A percentile compares a stretch with the other conserved stretches of the same genome.
These are phyloP conservation scores for Nautilus pompilius DNA, from an alignment of 1,140 invertebrate species.

Conservation along the genomic window DNA sequence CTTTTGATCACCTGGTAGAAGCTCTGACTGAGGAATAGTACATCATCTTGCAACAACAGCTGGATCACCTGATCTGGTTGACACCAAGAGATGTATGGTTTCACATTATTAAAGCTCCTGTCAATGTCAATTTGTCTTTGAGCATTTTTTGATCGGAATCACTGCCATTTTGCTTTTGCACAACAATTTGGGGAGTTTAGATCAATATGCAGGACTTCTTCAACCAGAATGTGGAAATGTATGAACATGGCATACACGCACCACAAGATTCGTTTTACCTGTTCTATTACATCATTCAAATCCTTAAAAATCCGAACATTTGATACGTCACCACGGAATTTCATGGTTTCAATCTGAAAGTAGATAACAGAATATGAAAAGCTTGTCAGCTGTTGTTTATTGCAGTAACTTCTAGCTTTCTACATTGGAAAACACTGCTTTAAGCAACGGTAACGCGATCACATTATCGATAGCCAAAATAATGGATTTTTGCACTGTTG, in stretches of 20 bases:
- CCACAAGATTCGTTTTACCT: conserved; percentile 27
- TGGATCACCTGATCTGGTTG: too few species aligned
- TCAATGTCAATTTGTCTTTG: neutral
- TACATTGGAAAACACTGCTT: neutral
- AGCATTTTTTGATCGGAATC: neutral
- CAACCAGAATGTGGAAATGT: too few species aligned
- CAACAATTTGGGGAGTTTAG: neutral
- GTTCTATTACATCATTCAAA: conserved; percentile 29
- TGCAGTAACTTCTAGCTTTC: neutral
- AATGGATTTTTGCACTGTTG: neutral
- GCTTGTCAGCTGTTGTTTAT: neutral
- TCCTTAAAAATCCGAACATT: conserved; percentile 28
- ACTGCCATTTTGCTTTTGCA: neutral
- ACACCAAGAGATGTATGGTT: too few species aligned
- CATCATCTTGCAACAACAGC: too few species aligned
- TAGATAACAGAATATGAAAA: conserved; percentile 6
- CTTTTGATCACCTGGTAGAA: too few species aligned
- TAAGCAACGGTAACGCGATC: neutral
- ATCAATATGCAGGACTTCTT: neutral
- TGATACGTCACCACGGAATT: conserved; percentile 31
- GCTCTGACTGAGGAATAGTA: too few species aligned
- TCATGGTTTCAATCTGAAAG: conserved; percentile 33
- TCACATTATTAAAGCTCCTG: neutral
- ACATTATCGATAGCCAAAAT: neutral
- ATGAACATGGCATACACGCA: neutral